phyloP scores from a whole-genome alignment of 1,140 invertebrate species.

The Drosophila ohnishii region DNA sequence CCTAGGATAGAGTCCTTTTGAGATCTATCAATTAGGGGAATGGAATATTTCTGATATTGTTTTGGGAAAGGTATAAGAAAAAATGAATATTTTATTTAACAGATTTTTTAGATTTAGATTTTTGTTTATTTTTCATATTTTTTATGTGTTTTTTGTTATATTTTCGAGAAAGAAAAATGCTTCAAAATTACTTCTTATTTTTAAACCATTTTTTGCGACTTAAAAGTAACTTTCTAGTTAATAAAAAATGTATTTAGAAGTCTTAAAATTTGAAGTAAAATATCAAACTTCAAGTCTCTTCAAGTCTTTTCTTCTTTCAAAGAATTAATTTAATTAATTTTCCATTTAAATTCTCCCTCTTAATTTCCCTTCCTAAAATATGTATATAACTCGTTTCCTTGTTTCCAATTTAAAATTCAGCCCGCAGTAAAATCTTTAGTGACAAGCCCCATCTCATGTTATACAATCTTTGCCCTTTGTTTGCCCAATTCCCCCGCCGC shows the following conservation, averaged over 20 bases:
- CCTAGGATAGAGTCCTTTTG: neutral
- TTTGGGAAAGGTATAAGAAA: no score
- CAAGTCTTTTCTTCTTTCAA: no score
- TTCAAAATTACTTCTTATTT: neutral
- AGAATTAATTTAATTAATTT: neutral
- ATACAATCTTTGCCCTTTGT: slow-evolving; percentile 45
- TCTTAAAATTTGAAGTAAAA: neutral
- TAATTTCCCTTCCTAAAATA: neutral
- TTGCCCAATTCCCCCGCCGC: slow-evolving; percentile 3
- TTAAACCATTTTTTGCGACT: neutral
- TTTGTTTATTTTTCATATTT: neutral
- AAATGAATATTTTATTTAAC: no score
- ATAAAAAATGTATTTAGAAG: neutral
- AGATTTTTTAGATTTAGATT: no score
- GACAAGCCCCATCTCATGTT: slow-evolving; percentile 45
- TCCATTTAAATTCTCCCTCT: neutral
- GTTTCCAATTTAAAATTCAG: slow-evolving; percentile 8
- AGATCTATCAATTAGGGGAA: slow-evolving; percentile 14
- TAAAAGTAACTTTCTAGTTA: neutral
- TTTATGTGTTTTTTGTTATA: neutral
- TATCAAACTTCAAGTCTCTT: neutral
- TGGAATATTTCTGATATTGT: neutral
- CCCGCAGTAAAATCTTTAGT: slow-evolving; percentile 7
- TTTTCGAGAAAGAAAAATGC: neutral
- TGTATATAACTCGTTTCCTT: neutral